Percentiles rank a stretch among this genome's conserved stretches.
Evolutionary conservation across 2,888 invertebrate genomes (phyloP).

Genomic region (Artemia sinica): DNA sequence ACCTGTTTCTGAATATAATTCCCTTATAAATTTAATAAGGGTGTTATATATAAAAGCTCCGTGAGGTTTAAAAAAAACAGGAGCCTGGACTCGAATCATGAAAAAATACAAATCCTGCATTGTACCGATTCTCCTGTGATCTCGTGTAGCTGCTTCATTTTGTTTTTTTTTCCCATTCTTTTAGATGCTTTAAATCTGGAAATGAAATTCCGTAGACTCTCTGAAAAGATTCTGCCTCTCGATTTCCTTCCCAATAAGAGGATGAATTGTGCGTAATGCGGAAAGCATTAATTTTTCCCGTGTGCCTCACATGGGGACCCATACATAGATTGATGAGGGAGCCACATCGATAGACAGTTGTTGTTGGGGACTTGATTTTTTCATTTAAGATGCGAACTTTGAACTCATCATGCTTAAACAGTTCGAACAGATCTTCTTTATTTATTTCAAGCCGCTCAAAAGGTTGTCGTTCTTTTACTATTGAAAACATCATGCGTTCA

Average conservation of each 20-base stretch:
- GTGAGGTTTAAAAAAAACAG: conserved; percentile 90
- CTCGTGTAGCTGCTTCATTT: conserved; percentile 89
- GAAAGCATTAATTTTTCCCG: conserved; percentile 86
- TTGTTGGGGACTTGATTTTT: conserved; percentile 76
- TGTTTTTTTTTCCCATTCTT: conserved; percentile 94
- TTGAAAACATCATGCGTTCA: conserved; percentile 65
- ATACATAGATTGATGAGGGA: conserved; percentile 89
- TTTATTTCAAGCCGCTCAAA: conserved; percentile 93
- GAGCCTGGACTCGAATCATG: conserved; percentile 94
- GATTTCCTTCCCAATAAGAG: conserved; percentile 92
- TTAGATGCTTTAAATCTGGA: conserved; percentile 83
- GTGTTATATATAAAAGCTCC: conserved; percentile 94
- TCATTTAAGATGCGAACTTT: conserved; percentile 83
- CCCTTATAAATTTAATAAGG: conserved; percentile 61
- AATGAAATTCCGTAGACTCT: conserved; percentile 92
- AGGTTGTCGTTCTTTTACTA: conserved; percentile 87
- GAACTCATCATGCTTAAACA: conserved; percentile 90
- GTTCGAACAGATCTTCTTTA: conserved; percentile 80
- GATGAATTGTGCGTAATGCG: conserved; percentile 69
- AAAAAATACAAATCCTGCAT: conserved; percentile 98
- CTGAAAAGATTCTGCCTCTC: conserved; percentile 81
- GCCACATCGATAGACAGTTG: conserved; percentile 91
- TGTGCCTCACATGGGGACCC: conserved; percentile 92
- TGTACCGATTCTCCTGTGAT: conserved; percentile 82
- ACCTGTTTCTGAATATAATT: conserved; percentile 74